Conservation (phyloP, 30 jellyfish, hydroid and myxozoan species). For the Cassiopea xamachana region DNA sequence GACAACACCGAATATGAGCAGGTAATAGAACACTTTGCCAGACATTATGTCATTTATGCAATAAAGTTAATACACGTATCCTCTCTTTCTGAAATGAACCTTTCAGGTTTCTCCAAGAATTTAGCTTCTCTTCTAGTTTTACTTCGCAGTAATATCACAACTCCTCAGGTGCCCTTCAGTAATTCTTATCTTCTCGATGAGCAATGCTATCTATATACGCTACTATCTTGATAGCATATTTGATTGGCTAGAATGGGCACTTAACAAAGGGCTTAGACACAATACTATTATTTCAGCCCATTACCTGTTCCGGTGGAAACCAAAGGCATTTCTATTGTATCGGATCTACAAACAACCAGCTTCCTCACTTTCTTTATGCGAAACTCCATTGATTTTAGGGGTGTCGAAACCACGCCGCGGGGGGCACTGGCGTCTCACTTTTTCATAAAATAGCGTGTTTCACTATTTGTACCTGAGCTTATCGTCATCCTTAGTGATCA, state of each 20-base stretch:
- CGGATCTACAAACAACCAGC: no score
- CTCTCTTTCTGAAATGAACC: not conserved
- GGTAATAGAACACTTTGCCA: not conserved
- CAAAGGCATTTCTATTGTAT: not conserved
- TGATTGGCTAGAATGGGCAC: not conserved
- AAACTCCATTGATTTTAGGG: no score
- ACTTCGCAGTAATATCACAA: not conserved
- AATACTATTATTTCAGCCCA: not conserved
- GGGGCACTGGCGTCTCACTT: no score
- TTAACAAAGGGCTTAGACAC: not conserved
- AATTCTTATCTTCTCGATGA: not conserved
- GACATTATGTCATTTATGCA: not conserved
- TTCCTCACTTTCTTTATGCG: no score
- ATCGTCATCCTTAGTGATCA: no score
- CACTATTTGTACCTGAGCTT: no score
- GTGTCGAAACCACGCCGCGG: no score
- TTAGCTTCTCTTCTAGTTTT: not conserved
- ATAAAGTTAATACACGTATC: no score
- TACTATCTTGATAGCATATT: not conserved
- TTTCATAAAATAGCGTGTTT: no score
- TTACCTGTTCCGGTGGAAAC: not conserved
- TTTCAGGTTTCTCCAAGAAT: not conserved
- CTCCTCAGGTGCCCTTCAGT: not conserved
- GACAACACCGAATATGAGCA: slow-evolving; percentile 70
- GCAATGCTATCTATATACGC: not conserved